Conservation (phyloP, 2,113 vertebrate genomes). For the Charadrius vociferus region DNA sequence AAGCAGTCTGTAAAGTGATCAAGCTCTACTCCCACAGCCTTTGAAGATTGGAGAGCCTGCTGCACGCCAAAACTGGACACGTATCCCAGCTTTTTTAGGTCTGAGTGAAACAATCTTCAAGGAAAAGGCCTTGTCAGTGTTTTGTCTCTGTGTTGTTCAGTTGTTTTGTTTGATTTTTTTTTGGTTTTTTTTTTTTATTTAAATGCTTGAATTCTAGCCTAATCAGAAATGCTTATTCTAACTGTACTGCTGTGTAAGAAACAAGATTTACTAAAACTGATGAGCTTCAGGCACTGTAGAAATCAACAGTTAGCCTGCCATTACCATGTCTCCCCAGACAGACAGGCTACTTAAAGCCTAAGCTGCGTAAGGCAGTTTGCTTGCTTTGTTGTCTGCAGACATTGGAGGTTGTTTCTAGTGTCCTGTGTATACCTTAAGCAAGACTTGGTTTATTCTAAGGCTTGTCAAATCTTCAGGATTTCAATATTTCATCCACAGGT, state of each 20-base stretch:
- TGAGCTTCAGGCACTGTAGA: neutral
- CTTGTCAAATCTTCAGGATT: neutral
- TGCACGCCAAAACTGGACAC: neutral
- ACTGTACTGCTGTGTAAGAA: neutral
- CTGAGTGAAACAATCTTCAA: neutral
- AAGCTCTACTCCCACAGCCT: neutral
- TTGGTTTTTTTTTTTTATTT: neutral
- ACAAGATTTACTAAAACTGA: neutral
- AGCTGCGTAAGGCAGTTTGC: neutral
- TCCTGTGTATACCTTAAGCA: neutral
- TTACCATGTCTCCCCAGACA: neutral
- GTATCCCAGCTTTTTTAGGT: neutral
- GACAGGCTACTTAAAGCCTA: neutral
- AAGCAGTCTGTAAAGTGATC: neutral
- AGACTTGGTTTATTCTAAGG: neutral
- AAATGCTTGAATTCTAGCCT: neutral
- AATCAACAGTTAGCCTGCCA: neutral
- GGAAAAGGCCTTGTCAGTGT: neutral
- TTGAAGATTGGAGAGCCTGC: neutral
- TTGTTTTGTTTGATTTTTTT: neutral
- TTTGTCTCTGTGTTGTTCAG: neutral
- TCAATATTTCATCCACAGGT: neutral
- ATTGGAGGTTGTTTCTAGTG: neutral
- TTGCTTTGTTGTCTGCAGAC: neutral
- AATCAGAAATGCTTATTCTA: neutral